phyloP scores from a whole-genome alignment of 2,113 vertebrate species.

The Cyprinodon brontotheroides region DNA sequence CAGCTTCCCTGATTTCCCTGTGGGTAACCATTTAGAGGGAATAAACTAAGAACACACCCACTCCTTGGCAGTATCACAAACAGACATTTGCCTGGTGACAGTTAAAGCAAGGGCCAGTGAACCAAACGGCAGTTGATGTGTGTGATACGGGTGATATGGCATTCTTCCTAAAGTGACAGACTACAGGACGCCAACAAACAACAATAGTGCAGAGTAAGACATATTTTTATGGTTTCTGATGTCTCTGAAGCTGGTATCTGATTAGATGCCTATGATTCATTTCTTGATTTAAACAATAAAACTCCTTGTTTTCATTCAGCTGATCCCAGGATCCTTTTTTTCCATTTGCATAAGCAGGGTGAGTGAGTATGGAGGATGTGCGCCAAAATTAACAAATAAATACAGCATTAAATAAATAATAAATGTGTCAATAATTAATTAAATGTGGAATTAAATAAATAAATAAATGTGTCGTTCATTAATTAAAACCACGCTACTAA shows the following conservation, averaged over 20 bases:
- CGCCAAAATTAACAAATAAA: too few relatives aligned
- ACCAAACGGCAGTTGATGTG: not conserved
- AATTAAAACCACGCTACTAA: too few relatives aligned
- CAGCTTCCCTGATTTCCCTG: slow-evolving; percentile 39
- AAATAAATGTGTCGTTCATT: too few relatives aligned
- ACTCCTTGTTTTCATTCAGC: too few relatives aligned
- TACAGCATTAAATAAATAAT: too few relatives aligned
- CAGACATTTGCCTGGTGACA: slow-evolving; percentile 27
- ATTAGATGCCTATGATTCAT: not conserved
- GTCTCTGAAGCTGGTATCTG: not conserved
- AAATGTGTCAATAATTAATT: too few relatives aligned
- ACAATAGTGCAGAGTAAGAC: not conserved
- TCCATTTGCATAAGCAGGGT: too few relatives aligned
- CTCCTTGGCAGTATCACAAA: slow-evolving; percentile 24
- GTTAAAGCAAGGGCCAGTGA: slow-evolving; percentile 28
- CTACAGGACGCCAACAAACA: too few relatives aligned
- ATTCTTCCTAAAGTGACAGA: too few relatives aligned
- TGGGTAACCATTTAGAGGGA: slow-evolving; percentile 38
- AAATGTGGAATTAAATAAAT: too few relatives aligned
- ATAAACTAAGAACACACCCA: slow-evolving; percentile 38
- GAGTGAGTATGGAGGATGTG: too few relatives aligned
- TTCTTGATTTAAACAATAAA: not conserved
- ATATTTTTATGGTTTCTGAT: not conserved
- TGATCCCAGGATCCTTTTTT: too few relatives aligned
- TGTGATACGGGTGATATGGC: not conserved